phyloP scores from a whole-genome alignment of 2,888 invertebrate genomes.

The Yponomeuta plumbellus region DNA sequence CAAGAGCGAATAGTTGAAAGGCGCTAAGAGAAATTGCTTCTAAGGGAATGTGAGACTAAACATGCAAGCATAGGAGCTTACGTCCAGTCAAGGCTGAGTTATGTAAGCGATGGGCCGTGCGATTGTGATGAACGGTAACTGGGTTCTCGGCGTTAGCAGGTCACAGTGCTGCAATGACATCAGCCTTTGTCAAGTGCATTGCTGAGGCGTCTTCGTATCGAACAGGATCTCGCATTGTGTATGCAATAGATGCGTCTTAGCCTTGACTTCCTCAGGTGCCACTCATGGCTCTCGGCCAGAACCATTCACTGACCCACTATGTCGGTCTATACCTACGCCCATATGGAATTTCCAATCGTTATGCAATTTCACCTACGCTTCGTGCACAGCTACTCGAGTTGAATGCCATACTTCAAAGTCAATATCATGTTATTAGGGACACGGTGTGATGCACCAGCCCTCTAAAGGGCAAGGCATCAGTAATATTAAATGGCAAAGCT shows the following conservation, averaged over 20 bases:
- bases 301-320: conserved; percentile 63
- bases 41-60: conserved; percentile 62
- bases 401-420: not conserved
- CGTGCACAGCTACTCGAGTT: not conserved
- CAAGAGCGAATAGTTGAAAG: conserved; percentile 42
- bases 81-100: conserved; percentile 51
- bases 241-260: conserved; percentile 58
- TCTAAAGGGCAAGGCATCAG: conserved; percentile 6
- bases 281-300: conserved; percentile 56
- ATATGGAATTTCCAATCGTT: conserved; percentile 7
- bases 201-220: conserved; percentile 43
- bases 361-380: conserved; percentile 22
- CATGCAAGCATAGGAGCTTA: conserved; percentile 43
- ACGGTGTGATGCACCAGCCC: conserved; percentile 6
- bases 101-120: conserved; percentile 58
- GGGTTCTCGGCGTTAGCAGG: conserved; percentile 60
- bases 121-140: conserved; percentile 66
- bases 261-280: conserved; percentile 61
- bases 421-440: conserved; percentile 1
- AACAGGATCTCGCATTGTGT: conserved; percentile 67
- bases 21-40: conserved; percentile 34
- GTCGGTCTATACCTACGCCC: conserved; percentile 7
- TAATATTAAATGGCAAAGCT: not conserved
- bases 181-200: conserved; percentile 66
- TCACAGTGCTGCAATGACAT: conserved; percentile 69